Evolutionary conservation across 92 coral and sea anemone species (phyloP).

Genomic region (Siderastrea siderea): DNA sequence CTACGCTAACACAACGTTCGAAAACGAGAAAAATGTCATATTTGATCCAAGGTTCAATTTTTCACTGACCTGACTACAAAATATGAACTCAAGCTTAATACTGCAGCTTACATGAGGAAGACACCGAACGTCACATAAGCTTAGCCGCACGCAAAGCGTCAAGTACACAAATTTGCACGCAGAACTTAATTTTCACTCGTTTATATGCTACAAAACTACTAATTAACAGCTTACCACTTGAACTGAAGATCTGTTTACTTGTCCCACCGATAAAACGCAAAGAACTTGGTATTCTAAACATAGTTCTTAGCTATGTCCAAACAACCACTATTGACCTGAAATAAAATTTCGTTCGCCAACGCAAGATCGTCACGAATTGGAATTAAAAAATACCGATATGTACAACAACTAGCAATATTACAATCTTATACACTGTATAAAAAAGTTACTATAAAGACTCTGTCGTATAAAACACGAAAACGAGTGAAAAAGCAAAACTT

Average conservation of each 20-base stretch:
- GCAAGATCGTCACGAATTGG: slow-evolving; percentile 10
- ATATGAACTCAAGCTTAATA: too few species aligned
- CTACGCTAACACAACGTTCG: neutral
- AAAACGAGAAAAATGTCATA: neutral
- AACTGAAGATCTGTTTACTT: slow-evolving; percentile 52
- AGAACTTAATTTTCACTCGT: neutral
- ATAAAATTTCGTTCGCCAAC: neutral
- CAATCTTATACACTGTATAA: slow-evolving; percentile 13
- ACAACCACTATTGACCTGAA: neutral
- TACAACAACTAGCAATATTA: neutral
- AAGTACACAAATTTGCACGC: neutral
- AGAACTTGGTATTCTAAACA: slow-evolving; percentile 64
- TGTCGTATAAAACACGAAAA: slow-evolving; percentile 5
- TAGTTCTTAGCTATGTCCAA: neutral
- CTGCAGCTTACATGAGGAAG: too few species aligned
- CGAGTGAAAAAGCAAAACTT: neutral
- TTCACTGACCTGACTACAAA: neutral
- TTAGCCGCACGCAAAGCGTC: neutral
- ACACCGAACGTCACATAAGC: too few species aligned
- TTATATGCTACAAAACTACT: neutral
- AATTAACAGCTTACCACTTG: slow-evolving; percentile 51
- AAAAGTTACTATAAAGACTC: neutral
- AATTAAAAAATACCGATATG: neutral
- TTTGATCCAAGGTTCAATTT: neutral
- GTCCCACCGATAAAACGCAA: slow-evolving; percentile 54